These are phyloP conservation scores for Poicephalus meyeri DNA, from an alignment of 2,113 vertebrate species.

Conservation along the genomic window DNA sequence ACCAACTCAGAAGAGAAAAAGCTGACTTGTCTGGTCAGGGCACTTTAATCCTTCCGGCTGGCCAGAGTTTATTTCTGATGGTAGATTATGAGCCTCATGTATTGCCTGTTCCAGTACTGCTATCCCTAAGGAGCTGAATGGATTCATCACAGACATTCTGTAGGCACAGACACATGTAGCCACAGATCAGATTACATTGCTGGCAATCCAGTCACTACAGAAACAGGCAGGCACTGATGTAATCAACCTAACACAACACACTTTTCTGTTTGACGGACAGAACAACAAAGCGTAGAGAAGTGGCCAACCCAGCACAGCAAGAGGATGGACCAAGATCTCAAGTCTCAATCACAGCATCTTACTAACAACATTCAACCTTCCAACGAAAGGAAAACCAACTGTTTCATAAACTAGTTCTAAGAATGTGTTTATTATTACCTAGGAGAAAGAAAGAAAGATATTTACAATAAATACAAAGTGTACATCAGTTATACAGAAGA, in stretches of 20 bases:
- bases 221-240: fast-evolving
- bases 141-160: not conserved
- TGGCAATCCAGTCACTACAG: not conserved
- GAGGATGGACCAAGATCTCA: not conserved
- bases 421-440: not conserved
- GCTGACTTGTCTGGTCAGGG: not conserved
- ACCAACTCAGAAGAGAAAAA: not conserved
- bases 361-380: not conserved
- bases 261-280: not conserved
- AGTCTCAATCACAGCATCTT: not conserved
- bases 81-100: not conserved
- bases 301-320: not conserved
- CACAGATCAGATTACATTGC: not conserved
- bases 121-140: not conserved
- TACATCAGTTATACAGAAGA: not conserved
- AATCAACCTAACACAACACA: not conserved
- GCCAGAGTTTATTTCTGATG: not conserved
- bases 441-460: not conserved
- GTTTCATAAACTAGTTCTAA: not conserved
- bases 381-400: not conserved
- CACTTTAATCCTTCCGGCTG: not conserved
- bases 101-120: not conserved
- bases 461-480: not conserved
- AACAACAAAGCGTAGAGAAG: not conserved
- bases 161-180: not conserved